Evolutionary conservation across 2,113 vertebrate species (phyloP).

Genomic region (Bubo bubo): DNA sequence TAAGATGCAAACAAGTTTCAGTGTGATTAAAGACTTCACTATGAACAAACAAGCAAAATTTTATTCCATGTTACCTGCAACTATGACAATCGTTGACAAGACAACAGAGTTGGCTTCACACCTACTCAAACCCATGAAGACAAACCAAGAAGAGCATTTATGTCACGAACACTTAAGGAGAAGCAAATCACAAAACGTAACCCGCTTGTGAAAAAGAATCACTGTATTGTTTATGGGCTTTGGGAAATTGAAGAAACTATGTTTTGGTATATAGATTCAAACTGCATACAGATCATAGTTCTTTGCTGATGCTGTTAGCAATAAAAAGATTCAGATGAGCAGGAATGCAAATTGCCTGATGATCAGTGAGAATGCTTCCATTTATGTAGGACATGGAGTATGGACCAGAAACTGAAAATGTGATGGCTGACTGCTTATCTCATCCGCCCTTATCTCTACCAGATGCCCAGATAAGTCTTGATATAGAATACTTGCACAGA

Average conservation of each 20-base stretch:
- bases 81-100: not conserved
- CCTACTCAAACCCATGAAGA: not conserved
- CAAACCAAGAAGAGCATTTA: not conserved
- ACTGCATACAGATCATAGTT: not conserved
- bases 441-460: not conserved
- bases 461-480: constrained; percentile 26
- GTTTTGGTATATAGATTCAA: not conserved
- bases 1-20: not conserved
- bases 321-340: not conserved
- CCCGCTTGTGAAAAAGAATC: not conserved
- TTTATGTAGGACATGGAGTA: not conserved
- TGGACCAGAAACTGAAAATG: not conserved
- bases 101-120: not conserved
- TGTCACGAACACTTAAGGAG: not conserved
- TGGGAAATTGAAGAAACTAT: not conserved
- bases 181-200: not conserved
- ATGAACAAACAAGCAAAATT: not conserved
- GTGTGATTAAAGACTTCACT: not conserved
- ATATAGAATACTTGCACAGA: not conserved
- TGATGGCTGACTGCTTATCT: constrained; percentile 41
- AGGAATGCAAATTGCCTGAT: not conserved
- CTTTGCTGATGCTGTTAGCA: not conserved
- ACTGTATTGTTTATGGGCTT: not conserved
- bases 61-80: not conserved
- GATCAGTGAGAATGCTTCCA: not conserved